phyloP scores from a whole-genome alignment of 2,888 invertebrate genomes.

The Notodonta ziczac region DNA sequence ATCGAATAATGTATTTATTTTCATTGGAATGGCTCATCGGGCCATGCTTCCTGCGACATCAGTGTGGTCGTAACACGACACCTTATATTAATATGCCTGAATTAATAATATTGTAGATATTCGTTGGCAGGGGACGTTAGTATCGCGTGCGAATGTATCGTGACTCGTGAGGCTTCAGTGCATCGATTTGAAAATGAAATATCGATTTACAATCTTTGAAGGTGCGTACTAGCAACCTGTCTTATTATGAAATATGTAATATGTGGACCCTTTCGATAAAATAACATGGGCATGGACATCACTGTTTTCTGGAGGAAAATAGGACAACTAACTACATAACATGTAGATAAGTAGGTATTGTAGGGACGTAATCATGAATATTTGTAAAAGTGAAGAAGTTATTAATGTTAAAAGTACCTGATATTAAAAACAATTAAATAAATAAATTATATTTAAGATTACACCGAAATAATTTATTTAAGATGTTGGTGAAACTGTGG shows the following conservation, averaged over 20 bases:
- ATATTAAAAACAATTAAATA: no score
- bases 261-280: no score
- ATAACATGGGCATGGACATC: no score
- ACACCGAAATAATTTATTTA: no score
- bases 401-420: no score
- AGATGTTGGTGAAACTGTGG: no score
- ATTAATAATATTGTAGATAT: constrained; percentile 82
- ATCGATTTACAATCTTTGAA: constrained; percentile 67
- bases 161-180: constrained; percentile 77
- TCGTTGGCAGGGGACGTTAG: constrained; percentile 66
- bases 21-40: constrained; percentile 74
- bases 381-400: no score
- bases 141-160: constrained; percentile 80
- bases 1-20: constrained; percentile 73
- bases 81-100: constrained; percentile 81
- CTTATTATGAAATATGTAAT: constrained; percentile 21
- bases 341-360: no score
- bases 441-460: no score
- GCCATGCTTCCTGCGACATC: constrained; percentile 81
- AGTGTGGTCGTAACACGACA: constrained; percentile 82
- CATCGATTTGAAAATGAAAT: constrained; percentile 69
- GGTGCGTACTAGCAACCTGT: constrained; percentile 32
- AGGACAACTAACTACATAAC: no score
- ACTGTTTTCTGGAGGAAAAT: no score
- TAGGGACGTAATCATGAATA: no score